These are phyloP conservation scores for Temnothorax curvispinosus DNA, from an alignment of 1,140 invertebrate genomes.

Conservation along the genomic window DNA sequence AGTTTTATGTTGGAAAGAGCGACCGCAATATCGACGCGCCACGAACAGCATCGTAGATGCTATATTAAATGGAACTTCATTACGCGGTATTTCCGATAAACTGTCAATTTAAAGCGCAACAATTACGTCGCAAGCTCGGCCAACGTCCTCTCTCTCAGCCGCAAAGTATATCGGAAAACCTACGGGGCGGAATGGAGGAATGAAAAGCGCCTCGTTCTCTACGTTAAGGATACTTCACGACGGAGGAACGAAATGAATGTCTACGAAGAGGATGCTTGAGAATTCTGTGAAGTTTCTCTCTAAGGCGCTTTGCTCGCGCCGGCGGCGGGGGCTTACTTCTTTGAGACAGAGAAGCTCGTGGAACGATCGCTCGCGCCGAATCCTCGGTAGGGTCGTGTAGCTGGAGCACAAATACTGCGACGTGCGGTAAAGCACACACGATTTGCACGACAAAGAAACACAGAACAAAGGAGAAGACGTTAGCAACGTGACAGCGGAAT, in stretches of 20 bases:
- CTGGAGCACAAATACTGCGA: constrained; percentile 89
- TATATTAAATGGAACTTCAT: constrained; percentile 23
- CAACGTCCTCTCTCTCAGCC: neutral
- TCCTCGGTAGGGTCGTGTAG: constrained; percentile 89
- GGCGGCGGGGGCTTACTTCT: constrained; percentile 86
- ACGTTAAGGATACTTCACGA: constrained; percentile 5
- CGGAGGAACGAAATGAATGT: constrained; percentile 33
- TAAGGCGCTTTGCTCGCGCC: constrained; percentile 55
- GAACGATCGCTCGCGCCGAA: constrained; percentile 90
- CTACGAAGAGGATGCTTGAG: constrained; percentile 35
- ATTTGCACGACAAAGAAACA: constrained; percentile 67
- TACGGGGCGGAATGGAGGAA: neutral
- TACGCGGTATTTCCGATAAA: constrained; percentile 28
- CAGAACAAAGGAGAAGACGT: constrained; percentile 65
- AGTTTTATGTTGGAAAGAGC: constrained; percentile 5
- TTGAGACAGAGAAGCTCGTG: constrained; percentile 89
- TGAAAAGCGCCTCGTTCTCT: constrained; percentile 17
- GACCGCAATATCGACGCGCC: constrained; percentile 13
- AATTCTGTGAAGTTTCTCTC: constrained; percentile 42
- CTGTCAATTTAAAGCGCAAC: constrained; percentile 30
- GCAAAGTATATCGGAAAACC: constrained; percentile 7
- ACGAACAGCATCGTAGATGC: neutral
- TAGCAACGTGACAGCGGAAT: constrained; percentile 28
- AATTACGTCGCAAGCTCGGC: constrained; percentile 26
- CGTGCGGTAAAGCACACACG: constrained; percentile 76